phyloP scores from a whole-genome alignment of 2,797 vertebrate genomes.

The Cephalopachus bancanus region DNA sequence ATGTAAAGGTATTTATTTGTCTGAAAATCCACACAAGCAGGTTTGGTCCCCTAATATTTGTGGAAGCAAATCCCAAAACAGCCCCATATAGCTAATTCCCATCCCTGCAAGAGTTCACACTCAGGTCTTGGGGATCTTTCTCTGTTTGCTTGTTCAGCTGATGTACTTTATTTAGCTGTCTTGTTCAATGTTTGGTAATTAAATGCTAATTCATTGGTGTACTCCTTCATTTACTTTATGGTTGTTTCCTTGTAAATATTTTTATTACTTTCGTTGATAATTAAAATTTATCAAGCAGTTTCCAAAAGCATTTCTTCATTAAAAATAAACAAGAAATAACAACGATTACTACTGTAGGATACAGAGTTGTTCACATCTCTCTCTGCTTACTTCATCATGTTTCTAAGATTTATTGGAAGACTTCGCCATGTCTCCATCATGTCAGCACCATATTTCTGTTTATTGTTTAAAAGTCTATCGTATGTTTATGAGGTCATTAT shows the following conservation, averaged over 20 bases:
- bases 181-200: conserved; percentile 78
- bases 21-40: not conserved
- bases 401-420: not conserved
- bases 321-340: conserved; percentile 69
- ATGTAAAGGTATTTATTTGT: not conserved
- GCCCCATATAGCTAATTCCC: accelerated
- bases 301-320: conserved; percentile 62
- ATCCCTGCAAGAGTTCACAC: not conserved
- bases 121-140: not conserved
- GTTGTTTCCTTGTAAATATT: conserved; percentile 85
- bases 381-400: not conserved
- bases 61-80: not conserved
- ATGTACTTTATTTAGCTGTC: not conserved
- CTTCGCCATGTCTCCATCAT: not conserved
- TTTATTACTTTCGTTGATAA: conserved; percentile 85
- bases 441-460: not conserved
- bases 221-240: conserved; percentile 84
- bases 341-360: conserved; percentile 7
- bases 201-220: conserved; percentile 85
- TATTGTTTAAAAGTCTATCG: not conserved
- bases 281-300: conserved; percentile 81
- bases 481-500: not conserved
- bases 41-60: not conserved
- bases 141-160: not conserved
- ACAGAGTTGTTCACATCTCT: not conserved